These are phyloP conservation scores for rat (Rattus norvegicus) DNA, from an alignment of 2,113 vertebrate genomes.

Conservation along the genomic window DNA sequence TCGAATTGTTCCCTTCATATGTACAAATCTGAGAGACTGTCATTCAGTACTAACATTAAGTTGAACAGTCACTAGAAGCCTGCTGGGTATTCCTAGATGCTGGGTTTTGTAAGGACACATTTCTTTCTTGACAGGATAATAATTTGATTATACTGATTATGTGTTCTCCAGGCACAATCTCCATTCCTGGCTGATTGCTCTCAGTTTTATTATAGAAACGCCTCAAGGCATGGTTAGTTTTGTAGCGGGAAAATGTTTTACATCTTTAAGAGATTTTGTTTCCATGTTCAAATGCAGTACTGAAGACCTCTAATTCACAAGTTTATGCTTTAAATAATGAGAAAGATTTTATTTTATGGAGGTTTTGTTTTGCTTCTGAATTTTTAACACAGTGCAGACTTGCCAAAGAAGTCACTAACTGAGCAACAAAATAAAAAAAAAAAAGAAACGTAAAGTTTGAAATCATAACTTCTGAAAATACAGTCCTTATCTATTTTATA, in stretches of 20 bases:
- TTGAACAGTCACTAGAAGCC: background rate
- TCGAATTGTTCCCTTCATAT: background rate
- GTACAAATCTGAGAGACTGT: background rate
- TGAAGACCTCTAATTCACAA: background rate
- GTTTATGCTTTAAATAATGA: conserved; percentile 18
- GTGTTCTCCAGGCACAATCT: conserved; percentile 65
- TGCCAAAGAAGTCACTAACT: background rate
- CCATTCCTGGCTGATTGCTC: conserved; percentile 68
- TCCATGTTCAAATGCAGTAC: conserved; percentile 34
- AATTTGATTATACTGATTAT: conserved; percentile 80
- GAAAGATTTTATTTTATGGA: background rate
- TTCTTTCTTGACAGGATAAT: conserved; percentile 78
- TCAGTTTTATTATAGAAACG: conserved; percentile 77
- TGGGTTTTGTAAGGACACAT: conserved; percentile 69
- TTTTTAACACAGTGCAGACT: background rate
- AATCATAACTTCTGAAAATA: background rate
- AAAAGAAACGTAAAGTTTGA: background rate
- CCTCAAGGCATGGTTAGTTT: conserved; percentile 73
- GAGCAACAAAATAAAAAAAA: background rate
- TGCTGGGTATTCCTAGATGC: conserved; percentile 48
- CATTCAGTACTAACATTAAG: background rate
- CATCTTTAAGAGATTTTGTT: conserved; percentile 43
- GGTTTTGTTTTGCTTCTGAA: background rate
- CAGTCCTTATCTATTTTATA: background rate
- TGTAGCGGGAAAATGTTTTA: conserved; percentile 58